Percentiles rank a stretch among this genome's conserved stretches.
Evolutionary conservation across 2,113 vertebrate species (phyloP).

Genomic region (Lynx canadensis): DNA sequence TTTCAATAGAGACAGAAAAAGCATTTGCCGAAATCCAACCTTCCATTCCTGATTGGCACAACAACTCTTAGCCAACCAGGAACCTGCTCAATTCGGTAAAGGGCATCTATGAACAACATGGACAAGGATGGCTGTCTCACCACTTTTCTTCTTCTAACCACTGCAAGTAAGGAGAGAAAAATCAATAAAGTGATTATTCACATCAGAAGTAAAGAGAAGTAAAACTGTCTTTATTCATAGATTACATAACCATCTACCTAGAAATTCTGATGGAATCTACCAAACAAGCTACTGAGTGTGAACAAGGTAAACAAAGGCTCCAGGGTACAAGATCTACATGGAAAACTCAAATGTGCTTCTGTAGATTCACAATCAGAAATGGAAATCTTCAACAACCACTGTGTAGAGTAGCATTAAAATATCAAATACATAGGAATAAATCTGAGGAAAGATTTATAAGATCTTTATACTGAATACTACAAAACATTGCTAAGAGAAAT

Average conservation of each 20-base stretch:
- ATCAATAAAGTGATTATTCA: background rate
- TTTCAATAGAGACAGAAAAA: background rate
- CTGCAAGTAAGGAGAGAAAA: background rate
- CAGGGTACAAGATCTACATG: background rate
- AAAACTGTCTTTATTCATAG: background rate
- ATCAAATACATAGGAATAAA: background rate
- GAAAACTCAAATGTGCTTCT: background rate
- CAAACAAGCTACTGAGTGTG: background rate
- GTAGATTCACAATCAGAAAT: background rate
- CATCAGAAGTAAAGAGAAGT: background rate
- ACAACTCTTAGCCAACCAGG: background rate
- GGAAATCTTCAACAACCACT: background rate
- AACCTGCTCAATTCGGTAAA: background rate
- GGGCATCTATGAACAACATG: background rate
- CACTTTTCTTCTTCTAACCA: background rate
- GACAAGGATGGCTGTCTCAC: background rate
- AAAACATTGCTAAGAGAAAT: background rate
- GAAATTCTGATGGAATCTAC: background rate
- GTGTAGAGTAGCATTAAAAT: background rate
- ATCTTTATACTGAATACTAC: background rate
- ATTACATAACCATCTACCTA: background rate
- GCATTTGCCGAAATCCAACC: background rate
- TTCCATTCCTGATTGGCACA: background rate
- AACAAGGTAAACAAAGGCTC: background rate
- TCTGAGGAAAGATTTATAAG: background rate